A percentile compares a stretch with the other conserved stretches of the same genome.
Conservation (phyloP, 2,113 vertebrate genomes). For the Corythornis madagascariensis region DNA sequence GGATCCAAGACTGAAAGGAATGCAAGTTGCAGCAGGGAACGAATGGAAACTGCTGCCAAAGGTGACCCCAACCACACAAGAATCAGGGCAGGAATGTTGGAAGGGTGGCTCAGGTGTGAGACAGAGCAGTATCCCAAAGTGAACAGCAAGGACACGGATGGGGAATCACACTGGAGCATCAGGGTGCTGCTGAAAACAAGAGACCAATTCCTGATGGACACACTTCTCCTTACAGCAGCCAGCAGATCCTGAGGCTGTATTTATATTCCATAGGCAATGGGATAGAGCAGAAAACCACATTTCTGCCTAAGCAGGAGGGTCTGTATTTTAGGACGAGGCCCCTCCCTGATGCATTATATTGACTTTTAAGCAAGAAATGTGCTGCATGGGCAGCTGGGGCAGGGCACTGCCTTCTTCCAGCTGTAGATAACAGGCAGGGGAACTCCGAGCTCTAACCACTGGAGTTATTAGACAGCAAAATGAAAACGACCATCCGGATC, state of each 20-base stretch:
- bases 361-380: background rate
- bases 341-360: background rate
- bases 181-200: background rate
- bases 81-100: background rate
- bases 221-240: background rate
- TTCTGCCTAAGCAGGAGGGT: background rate
- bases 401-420: background rate
- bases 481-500: background rate
- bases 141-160: background rate
- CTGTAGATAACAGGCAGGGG: fast-evolving
- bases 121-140: background rate
- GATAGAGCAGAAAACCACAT: fast-evolving
- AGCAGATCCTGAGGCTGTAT: background rate
- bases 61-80: background rate
- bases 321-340: background rate
- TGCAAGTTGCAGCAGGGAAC: background rate
- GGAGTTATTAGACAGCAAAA: background rate
- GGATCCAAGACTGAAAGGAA: background rate
- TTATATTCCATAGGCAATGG: fast-evolving
- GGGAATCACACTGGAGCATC: fast-evolving
- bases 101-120: background rate
- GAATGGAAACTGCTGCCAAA: background rate
- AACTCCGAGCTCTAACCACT: background rate
- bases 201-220: background rate
- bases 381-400: background rate